phyloP scores from a whole-genome alignment of 1,140 invertebrate species.

The Helicoverpa armigera region DNA sequence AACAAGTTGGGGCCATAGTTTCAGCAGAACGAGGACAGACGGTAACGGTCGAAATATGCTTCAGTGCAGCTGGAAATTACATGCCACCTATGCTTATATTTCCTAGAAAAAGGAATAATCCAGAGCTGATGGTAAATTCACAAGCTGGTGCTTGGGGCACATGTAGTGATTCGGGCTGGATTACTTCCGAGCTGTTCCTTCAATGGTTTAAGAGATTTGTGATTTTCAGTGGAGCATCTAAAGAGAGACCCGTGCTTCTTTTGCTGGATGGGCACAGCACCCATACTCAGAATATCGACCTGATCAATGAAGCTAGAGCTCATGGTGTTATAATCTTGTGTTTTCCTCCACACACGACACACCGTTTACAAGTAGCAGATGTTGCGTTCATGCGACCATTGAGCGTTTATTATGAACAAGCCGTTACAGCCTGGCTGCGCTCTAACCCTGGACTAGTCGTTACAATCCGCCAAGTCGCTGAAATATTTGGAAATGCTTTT shows the following conservation, averaged over 20 bases:
- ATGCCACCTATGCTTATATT: constrained; percentile 31
- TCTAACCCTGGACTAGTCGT: constrained; percentile 64
- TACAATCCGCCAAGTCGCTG: constrained; percentile 57
- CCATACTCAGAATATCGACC: constrained; percentile 57
- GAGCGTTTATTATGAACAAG: constrained; percentile 67
- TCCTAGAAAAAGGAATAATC: constrained; percentile 26
- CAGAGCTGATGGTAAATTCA: constrained; percentile 29
- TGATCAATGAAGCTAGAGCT: constrained; percentile 53
- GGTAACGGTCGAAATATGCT: constrained; percentile 72
- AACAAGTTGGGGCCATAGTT: constrained; percentile 61
- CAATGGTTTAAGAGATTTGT: constrained; percentile 71
- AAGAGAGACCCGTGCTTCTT: constrained; percentile 58
- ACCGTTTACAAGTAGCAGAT: constrained; percentile 76
- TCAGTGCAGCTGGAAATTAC: constrained; percentile 65
- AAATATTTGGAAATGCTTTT: constrained; percentile 67
- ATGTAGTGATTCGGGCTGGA: constrained; percentile 65
- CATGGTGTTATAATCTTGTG: constrained; percentile 70
- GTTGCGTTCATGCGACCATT: constrained; percentile 75
- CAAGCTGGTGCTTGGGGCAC: constrained; percentile 57
- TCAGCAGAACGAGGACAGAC: constrained; percentile 68
- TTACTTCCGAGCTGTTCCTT: constrained; percentile 63
- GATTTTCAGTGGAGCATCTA: constrained; percentile 54
- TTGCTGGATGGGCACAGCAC: constrained; percentile 58
- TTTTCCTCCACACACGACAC: constrained; percentile 78
- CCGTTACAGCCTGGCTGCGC: constrained; percentile 64